Conservation (phyloP, 2,797 vertebrate species). For the Distichodus sexfasciatus region DNA sequence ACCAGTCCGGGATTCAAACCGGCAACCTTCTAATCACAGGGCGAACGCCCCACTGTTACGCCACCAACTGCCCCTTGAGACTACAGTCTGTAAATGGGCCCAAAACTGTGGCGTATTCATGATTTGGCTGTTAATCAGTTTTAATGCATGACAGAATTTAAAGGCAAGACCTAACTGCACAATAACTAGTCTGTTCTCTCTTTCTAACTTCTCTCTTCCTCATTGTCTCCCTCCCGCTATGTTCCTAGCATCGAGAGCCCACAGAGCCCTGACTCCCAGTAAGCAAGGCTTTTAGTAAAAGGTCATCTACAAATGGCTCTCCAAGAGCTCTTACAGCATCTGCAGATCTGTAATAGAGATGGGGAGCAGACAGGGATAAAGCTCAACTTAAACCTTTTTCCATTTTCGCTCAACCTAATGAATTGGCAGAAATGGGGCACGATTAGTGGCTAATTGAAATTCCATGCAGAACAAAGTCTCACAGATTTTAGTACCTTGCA, state of each 20-base stretch:
- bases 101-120: no score
- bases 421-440: background rate
- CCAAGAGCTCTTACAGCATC: background rate
- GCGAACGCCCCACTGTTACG: no score
- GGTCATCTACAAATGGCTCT: background rate
- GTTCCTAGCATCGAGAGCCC: background rate
- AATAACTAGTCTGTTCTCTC: no score
- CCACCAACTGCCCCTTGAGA: no score
- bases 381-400: slow-evolving; percentile 7
- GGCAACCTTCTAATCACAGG: no score
- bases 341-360: slow-evolving; percentile 5
- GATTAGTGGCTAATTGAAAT: slow-evolving; percentile 1
- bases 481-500: background rate
- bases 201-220: background rate
- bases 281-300: background rate
- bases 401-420: slow-evolving; percentile 8
- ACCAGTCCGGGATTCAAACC: no score
- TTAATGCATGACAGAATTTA: no score
- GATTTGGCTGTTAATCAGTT: no score
- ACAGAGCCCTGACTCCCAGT: background rate
- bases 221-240: no score
- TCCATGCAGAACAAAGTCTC: slow-evolving; percentile 1
- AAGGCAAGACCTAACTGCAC: no score
- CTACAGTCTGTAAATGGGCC: no score
- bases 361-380: background rate